These are phyloP conservation scores for Xanthostigma xanthostigma DNA, from an alignment of 2,888 invertebrate genomes.

Conservation along the genomic window DNA sequence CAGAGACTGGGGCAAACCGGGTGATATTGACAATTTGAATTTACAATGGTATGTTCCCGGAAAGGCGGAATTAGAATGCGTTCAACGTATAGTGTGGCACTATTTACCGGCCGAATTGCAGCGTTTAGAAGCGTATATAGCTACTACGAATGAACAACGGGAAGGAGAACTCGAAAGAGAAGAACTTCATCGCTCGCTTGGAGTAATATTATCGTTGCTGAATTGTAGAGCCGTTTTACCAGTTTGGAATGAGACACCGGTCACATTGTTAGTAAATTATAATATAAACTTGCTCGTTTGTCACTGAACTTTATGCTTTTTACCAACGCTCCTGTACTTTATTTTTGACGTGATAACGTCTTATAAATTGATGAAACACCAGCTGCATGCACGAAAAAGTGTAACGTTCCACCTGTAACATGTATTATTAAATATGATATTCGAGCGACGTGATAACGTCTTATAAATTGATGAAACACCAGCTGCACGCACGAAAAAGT, in stretches of 20 bases:
- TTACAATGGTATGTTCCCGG: conserved; percentile 68
- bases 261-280: conserved; percentile 34
- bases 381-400: too few species aligned
- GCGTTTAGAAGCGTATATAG: conserved; percentile 16
- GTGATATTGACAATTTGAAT: conserved; percentile 45
- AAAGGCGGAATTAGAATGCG: conserved; percentile 48
- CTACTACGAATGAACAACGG: conserved; percentile 20
- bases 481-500: too few species aligned
- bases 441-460: too few species aligned
- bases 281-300: too few species aligned
- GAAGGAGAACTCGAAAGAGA: conserved; percentile 42
- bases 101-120: conserved; percentile 50
- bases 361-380: too few species aligned
- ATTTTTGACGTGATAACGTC: too few species aligned
- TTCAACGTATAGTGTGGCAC: conserved; percentile 45
- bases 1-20: conserved; percentile 67
- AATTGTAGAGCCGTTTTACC: conserved; percentile 54
- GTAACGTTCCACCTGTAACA: too few species aligned
- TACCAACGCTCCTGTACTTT: too few species aligned
- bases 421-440: too few species aligned
- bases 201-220: conserved; percentile 48
- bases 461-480: too few species aligned
- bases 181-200: conserved; percentile 49
- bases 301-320: too few species aligned
- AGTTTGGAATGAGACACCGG: conserved; percentile 46